Evolutionary conservation across 2,113 vertebrate species (phyloP).

Genomic region (Hemiscyllium ocellatum): DNA sequence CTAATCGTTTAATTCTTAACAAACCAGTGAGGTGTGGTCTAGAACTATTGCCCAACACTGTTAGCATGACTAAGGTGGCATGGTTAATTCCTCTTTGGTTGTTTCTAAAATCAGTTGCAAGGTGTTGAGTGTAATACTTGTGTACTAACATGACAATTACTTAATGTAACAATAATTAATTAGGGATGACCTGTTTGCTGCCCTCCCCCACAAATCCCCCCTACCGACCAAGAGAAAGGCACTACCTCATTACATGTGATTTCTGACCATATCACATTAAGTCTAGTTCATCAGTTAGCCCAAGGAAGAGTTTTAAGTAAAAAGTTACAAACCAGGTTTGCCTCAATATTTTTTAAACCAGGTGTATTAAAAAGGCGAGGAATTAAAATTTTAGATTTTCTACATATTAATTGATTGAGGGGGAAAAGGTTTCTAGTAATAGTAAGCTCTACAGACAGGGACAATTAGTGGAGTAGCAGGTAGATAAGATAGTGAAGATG

Average conservation of each 20-base stretch:
- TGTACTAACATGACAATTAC: not conserved
- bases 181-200: not conserved
- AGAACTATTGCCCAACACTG: not conserved
- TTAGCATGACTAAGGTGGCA: not conserved
- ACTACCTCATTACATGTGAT: not conserved
- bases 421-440: not conserved
- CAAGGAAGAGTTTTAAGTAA: not conserved
- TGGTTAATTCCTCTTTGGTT: not conserved
- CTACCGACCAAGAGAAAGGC: not conserved
- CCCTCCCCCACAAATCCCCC: not conserved
- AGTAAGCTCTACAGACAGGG: not conserved
- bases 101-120: not conserved
- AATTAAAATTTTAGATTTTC: not conserved
- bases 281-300: not conserved
- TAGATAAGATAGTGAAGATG: no score
- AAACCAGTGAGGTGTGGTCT: not conserved
- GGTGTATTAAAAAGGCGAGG: not conserved
- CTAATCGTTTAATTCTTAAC: not conserved
- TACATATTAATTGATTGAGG: not conserved
- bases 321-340: not conserved
- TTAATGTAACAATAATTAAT: not conserved
- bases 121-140: not conserved
- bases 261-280: not conserved
- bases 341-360: not conserved
- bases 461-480: not conserved